Evolutionary conservation across 1,140 invertebrate species (phyloP), one percentile per base, ranked within the genome.

Genomic region (Drosophila micromelanica): DNA sequence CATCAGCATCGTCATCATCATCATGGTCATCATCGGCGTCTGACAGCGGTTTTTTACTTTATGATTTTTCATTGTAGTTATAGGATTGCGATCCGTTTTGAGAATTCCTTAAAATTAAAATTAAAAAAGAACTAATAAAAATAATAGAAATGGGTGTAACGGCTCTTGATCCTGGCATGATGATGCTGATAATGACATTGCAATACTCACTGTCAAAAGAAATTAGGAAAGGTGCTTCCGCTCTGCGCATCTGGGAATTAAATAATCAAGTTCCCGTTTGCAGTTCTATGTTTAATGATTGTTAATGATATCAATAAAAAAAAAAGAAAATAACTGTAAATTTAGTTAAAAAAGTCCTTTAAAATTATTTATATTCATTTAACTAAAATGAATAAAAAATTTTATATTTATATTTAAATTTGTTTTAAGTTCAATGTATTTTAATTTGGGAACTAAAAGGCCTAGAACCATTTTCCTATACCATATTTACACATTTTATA

Each of bases 131-230:
- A n/a, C n/a, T n/a, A n/a, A 40, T 59, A 67, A 78, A 15, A 20
- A 23, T 7, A 32, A 35, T 9, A 46, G 68, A 32, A 62, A 73
- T 85, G 77, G 77, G 81, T 85, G 77, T 78, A 79, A 79, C 80
- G 61, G 56, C 71, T 67, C 43, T 30, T 49, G 54, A 67, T 59
- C 54, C 35, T 67, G 32, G 8, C 8, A 61, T 67, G 54, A 61
- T 76, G 40, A 37, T 54, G 13, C 43, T 64, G 57, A 64, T 51
- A 73, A 86, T 86, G 81, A 86, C 81, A 74, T 23, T 45, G 73
- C 74, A 61, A 40, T 46, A 17, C 9, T 27, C 30, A 23, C n/a
- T n/a, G 7, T 20, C 20, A 54, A 54, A 2, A 0, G 4, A 20
- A 38, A 54, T 11, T 9, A 23, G 5, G 46, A 30, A 51, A 48